Base-by-base conservation (phyloP, 2,888 invertebrate genomes). In the Auanema freiburgensis region DNA sequence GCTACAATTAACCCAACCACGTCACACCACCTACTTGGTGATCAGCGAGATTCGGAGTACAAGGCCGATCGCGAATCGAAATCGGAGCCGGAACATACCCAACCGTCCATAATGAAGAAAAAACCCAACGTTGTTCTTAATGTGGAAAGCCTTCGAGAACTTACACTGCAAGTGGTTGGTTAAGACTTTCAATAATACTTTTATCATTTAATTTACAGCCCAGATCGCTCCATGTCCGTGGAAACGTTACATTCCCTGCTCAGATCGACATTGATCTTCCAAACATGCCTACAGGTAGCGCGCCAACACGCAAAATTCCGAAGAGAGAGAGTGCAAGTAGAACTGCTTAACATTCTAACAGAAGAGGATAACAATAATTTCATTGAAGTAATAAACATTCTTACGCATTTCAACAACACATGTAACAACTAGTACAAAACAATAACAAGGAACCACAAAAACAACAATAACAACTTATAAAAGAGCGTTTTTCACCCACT, bases 401-500 rank as follows among this genome's bases (percentile, higher is more conserved):
- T 21, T 18, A 46, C 46, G 21, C 16, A 46, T 46, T 21, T 16
- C 21, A 16, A 16, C 21, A 46, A 16, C 21, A 16, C 16, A 46
- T 18, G 21, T 18, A 46, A 46, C 46, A 16, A 21, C 16, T 46
- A 46, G 21, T 18, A 18, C 46, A 46, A 43, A 21, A 46, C 16
- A 46, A 46, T 21, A 46, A 21, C 46, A 46, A 46, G 21, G 10
- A 18, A 46, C 46, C 46, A 46, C 10, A 18, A 21, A 21, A 46
- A 46, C 16, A 46, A 18, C 46, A 46, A 46, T 46, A 46, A 46
- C 46, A n/a, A n/a, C 33, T 61, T 65, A 76, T 18, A 78, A 42
- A 18, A 77, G 55, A 5, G 78, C 78, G 59, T 72, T 73, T 51
- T 77, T 77, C 44, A 75, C 66, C 78, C 78, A 78, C 59, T 76